Conservation (phyloP, 2,888 invertebrate species). For the Linyphia triangularis region DNA sequence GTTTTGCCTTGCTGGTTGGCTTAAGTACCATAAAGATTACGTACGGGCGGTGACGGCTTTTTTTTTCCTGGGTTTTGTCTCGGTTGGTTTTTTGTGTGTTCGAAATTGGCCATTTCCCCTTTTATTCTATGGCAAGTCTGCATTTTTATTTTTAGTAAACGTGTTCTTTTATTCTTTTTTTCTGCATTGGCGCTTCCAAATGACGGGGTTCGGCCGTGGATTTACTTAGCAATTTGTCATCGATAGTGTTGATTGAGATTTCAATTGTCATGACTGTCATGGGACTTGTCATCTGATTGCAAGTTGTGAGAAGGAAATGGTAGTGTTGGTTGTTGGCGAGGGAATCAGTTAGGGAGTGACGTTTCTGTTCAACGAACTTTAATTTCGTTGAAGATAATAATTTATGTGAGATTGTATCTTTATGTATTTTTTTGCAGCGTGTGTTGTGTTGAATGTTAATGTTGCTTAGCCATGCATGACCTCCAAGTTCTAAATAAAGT, state of each 20-base stretch:
- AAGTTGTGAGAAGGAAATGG: too few species aligned
- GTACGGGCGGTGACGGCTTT: conserved; percentile 48
- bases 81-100: not conserved
- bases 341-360: not conserved
- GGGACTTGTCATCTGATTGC: not conserved
- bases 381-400: too few species aligned
- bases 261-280: not conserved
- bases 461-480: too few species aligned
- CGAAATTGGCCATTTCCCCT: not conserved
- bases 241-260: not conserved
- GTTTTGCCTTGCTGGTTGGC: conserved; percentile 60
- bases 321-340: not conserved
- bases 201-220: not conserved
- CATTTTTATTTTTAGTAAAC: not conserved
- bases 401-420: too few species aligned
- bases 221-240: conserved; percentile 4
- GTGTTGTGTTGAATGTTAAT: too few species aligned
- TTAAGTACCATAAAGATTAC: conserved; percentile 70
- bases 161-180: not conserved
- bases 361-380: not conserved
- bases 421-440: too few species aligned
- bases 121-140: too few species aligned
- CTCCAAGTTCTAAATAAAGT: too few species aligned
- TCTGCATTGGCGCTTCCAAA: not conserved
- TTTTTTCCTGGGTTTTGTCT: conserved; percentile 20